Evolutionary conservation across 2,113 vertebrate genomes (phyloP).

Genomic region (Pipa parva): DNA sequence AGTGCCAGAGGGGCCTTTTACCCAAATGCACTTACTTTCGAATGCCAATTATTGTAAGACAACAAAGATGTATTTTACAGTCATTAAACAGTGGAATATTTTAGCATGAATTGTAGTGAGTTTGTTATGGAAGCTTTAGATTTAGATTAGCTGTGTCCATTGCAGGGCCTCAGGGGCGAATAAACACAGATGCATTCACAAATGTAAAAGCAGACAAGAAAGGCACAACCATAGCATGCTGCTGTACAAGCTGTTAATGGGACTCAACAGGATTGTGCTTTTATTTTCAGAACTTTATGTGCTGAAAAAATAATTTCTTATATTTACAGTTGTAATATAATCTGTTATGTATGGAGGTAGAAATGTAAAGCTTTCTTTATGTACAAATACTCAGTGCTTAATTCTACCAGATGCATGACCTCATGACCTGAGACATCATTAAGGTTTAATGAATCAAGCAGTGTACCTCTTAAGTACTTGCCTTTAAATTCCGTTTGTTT

Average conservation of each 20-base stretch:
- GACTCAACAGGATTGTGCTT: background rate
- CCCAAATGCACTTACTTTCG: background rate
- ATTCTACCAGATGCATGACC: background rate
- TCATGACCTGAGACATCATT: too few relatives aligned
- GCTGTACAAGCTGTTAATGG: conserved; percentile 11
- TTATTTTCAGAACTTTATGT: conserved; percentile 4
- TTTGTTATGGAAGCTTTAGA: conserved; percentile 7
- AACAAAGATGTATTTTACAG: background rate
- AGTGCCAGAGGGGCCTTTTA: background rate
- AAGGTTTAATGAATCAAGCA: too few relatives aligned
- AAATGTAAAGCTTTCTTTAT: too few relatives aligned
- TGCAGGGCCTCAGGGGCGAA: background rate
- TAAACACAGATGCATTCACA: conserved; percentile 10
- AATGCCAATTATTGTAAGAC: conserved; percentile 7
- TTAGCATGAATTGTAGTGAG: background rate
- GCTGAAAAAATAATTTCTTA: background rate
- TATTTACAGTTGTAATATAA: conserved; percentile 5
- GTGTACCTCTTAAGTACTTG: too few relatives aligned
- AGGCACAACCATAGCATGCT: background rate
- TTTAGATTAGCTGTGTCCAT: conserved; percentile 13
- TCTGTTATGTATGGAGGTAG: background rate
- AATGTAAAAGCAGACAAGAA: background rate
- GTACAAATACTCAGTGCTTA: too few relatives aligned
- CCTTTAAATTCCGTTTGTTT: too few relatives aligned
- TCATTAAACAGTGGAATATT: conserved; percentile 4